Conservation (phyloP, 2,888 invertebrate species). For the Drosophila kokeensis region DNA sequence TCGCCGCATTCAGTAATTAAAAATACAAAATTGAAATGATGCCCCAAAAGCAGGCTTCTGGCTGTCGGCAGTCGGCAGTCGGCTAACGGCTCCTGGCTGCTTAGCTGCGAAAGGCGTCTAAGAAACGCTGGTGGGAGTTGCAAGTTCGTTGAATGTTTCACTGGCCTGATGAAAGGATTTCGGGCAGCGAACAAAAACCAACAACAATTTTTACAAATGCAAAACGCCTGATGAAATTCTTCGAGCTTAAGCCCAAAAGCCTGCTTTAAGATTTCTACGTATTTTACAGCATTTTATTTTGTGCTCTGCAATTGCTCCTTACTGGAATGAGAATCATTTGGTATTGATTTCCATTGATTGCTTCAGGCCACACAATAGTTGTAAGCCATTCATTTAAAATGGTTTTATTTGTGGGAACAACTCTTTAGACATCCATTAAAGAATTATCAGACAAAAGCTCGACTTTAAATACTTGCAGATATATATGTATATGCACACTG, state of each 20-base stretch:
- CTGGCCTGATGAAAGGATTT: constrained; percentile 41
- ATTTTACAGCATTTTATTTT: not conserved
- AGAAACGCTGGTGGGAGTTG: constrained; percentile 10
- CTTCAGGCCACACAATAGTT: not conserved
- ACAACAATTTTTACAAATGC: constrained; percentile 19
- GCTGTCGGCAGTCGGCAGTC: not conserved
- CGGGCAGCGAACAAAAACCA: constrained; percentile 7
- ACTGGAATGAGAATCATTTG: not conserved
- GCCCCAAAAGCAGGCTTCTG: constrained; percentile 2
- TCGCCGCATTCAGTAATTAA: constrained; percentile 58
- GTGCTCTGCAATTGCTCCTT: not conserved
- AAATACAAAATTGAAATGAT: constrained; percentile 48
- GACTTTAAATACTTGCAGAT: constrained; percentile 54
- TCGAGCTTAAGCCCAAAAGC: constrained; percentile 4
- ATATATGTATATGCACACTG: constrained; percentile 22
- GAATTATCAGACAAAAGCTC: constrained; percentile 35
- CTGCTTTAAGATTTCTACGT: not conserved
- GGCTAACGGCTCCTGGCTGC: constrained; percentile 1
- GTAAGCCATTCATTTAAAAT: not conserved
- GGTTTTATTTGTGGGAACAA: too few species aligned
- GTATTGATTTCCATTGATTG: not conserved
- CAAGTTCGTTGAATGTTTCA: constrained; percentile 35
- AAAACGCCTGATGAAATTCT: constrained; percentile 10
- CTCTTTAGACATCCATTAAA: not conserved
- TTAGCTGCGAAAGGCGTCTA: constrained; percentile 8